Percentiles rank a stretch among this genome's conserved stretches.
These are phyloP conservation scores for Amphipyra berbera DNA, from an alignment of 2,888 invertebrate genomes.

Conservation along the genomic window DNA sequence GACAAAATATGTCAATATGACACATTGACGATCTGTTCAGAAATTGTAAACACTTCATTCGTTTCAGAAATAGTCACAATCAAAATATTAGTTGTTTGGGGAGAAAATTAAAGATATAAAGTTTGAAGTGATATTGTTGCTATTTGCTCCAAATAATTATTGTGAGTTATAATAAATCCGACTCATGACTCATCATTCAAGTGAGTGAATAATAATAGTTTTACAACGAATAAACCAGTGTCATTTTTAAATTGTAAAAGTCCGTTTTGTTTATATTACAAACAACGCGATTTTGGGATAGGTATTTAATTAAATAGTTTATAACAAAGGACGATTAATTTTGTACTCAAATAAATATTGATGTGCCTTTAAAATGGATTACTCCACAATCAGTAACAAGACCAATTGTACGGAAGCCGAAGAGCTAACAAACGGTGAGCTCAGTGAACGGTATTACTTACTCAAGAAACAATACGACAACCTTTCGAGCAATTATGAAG, in stretches of 20 bases:
- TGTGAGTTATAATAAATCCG: too few species aligned
- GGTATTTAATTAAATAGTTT: not conserved
- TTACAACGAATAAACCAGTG: too few species aligned
- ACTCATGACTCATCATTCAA: too few species aligned
- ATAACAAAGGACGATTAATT: not conserved
- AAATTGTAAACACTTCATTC: not conserved
- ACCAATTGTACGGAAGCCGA: slow-evolving; percentile 79
- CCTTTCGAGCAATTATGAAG: slow-evolving; percentile 77
- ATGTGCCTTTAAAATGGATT: slow-evolving; percentile 76
- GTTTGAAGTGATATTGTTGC: too few species aligned
- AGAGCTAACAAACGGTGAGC: slow-evolving; percentile 79
- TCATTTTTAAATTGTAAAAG: slow-evolving; percentile 39
- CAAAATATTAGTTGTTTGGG: too few species aligned
- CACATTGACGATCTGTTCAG: slow-evolving; percentile 4
- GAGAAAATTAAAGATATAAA: too few species aligned
- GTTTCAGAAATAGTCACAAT: too few species aligned
- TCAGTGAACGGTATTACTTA: slow-evolving; percentile 80
- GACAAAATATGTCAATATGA: not conserved
- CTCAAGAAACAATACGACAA: slow-evolving; percentile 82
- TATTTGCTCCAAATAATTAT: too few species aligned
- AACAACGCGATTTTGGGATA: not conserved
- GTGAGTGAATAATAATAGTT: too few species aligned
- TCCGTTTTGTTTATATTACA: slow-evolving; percentile 23
- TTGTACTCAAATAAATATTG: not conserved
- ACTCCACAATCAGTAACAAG: slow-evolving; percentile 84